Conservation (phyloP, 2,888 invertebrate genomes). For the Cephus pygmeus region DNA sequence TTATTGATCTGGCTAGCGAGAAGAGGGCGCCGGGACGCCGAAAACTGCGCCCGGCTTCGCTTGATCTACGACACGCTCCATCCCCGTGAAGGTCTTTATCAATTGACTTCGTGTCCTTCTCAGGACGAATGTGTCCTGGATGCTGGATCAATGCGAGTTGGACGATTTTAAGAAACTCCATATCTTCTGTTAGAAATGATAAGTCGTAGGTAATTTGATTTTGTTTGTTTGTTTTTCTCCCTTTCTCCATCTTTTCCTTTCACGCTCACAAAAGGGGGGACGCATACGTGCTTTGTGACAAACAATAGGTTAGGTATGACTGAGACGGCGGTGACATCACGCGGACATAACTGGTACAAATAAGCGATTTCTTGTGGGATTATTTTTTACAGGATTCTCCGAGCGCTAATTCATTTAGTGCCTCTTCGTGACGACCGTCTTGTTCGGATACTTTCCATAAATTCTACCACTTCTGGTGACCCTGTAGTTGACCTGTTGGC, state of each 20-base stretch:
- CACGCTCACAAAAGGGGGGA: neutral
- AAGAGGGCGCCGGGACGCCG: slow-evolving; percentile 19
- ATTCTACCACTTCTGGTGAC: slow-evolving; percentile 61
- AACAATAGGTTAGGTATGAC: neutral
- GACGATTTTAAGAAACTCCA: neutral
- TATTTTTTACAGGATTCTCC: neutral
- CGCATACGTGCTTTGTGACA: neutral
- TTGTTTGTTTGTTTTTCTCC: neutral
- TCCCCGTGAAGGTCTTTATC: slow-evolving; percentile 37
- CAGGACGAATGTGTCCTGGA: neutral
- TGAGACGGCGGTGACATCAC: neutral
- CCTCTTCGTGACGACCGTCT: slow-evolving; percentile 28
- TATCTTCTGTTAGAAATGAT: neutral
- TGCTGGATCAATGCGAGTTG: neutral
- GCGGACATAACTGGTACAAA: neutral
- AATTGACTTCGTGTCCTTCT: slow-evolving; percentile 28
- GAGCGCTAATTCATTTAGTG: neutral
- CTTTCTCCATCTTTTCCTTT: neutral
- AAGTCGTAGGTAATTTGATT: neutral
- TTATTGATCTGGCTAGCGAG: slow-evolving; percentile 53
- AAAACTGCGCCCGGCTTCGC: slow-evolving; percentile 22
- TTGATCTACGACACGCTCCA: slow-evolving; percentile 17
- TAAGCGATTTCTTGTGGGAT: neutral
- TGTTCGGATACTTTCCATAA: slow-evolving; percentile 58
- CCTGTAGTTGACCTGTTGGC: slow-evolving; percentile 50